Evolutionary conservation across 1,140 invertebrate species (phyloP).

Genomic region (Cotesia chilonis): DNA sequence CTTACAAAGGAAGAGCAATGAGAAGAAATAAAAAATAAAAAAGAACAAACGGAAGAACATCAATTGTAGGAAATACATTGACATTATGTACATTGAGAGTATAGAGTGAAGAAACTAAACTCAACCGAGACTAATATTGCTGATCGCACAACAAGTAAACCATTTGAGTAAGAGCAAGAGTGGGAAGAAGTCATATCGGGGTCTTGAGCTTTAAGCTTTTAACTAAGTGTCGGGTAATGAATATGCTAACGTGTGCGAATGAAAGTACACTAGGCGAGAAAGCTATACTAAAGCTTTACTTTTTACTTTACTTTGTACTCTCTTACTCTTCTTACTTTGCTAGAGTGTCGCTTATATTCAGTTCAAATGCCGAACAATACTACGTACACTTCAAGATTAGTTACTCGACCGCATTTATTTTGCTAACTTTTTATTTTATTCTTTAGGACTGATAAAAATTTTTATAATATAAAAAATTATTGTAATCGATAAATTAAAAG

Average conservation of each 20-base stretch:
- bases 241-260: conserved; percentile 58
- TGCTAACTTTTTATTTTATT: too few species aligned
- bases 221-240: conserved; percentile 55
- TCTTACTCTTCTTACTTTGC: too few species aligned
- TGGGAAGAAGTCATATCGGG: conserved; percentile 17
- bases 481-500: too few species aligned
- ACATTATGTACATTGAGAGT: neutral
- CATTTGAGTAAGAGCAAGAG: neutral
- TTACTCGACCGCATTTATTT: neutral
- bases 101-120: conserved; percentile 31
- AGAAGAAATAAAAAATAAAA: too few species aligned
- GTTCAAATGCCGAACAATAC: conserved; percentile 45
- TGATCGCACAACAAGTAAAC: conserved; percentile 43
- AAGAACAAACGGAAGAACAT: neutral
- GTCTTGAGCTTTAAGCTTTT: conserved; percentile 44
- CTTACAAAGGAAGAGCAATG: neutral
- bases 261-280: conserved; percentile 42
- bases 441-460: too few species aligned
- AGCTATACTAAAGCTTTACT: conserved; percentile 53
- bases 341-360: conserved; percentile 44
- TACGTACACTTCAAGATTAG: conserved; percentile 21
- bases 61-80: neutral
- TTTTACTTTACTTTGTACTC: too few species aligned
- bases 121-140: conserved; percentile 51
- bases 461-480: too few species aligned